phyloP scores from a whole-genome alignment of 2,888 invertebrate genomes.

The Eurytoma adleriae region DNA sequence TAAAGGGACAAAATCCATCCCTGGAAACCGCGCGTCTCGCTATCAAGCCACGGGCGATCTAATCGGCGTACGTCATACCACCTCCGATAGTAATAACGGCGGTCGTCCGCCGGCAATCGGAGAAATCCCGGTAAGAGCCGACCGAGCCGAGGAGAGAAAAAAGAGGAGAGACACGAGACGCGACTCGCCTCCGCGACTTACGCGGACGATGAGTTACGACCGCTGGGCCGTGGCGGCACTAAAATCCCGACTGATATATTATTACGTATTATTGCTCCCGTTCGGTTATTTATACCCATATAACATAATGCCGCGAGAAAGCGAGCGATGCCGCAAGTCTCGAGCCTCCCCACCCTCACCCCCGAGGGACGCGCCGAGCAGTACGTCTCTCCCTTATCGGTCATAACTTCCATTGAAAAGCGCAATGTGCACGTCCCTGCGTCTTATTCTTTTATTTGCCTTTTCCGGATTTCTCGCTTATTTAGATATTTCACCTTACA shows the following conservation, averaged over 20 bases:
- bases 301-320: constrained; percentile 73
- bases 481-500: background rate
- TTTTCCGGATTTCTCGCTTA: constrained; percentile 17
- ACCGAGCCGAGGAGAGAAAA: background rate
- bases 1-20: background rate
- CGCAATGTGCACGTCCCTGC: constrained; percentile 3
- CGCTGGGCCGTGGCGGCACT: constrained; percentile 73
- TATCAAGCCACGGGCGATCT: constrained; percentile 8
- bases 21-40: background rate
- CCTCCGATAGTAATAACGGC: constrained; percentile 33
- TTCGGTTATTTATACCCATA: constrained; percentile 76
- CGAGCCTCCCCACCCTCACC: background rate
- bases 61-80: constrained; percentile 28
- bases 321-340: constrained; percentile 63
- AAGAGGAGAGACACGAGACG: constrained; percentile 10
- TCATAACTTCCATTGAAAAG: constrained; percentile 72
- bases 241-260: constrained; percentile 77
- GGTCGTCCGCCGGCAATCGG: constrained; percentile 52
- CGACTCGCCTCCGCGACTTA: background rate
- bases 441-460: constrained; percentile 6
- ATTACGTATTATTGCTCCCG: constrained; percentile 76
- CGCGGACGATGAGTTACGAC: constrained; percentile 75
- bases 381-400: constrained; percentile 64
- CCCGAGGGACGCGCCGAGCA: constrained; percentile 28
- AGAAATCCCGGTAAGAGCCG: constrained; percentile 36